Percentiles rank a stretch among this genome's conserved stretches.
These are phyloP conservation scores for Macaria notata DNA, from an alignment of 2,888 invertebrate genomes.

Conservation along the genomic window DNA sequence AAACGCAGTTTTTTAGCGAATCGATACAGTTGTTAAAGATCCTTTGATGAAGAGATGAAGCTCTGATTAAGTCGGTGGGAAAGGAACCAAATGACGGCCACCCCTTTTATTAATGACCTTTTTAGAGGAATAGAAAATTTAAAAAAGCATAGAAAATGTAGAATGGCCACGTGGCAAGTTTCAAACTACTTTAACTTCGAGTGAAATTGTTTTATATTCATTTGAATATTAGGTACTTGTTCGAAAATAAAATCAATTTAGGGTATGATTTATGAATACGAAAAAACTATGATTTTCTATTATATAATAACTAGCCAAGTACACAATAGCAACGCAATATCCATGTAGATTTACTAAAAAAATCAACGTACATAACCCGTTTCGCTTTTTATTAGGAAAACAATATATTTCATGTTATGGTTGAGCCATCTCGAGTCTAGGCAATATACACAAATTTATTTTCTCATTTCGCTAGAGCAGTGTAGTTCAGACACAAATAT, in stretches of 20 bases:
- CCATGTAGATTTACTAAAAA: no score
- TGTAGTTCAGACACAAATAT: neutral
- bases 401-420: constrained; percentile 6
- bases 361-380: neutral
- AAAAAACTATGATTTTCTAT: no score
- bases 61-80: constrained; percentile 19
- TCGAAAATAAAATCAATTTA: no score
- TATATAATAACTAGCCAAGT: no score
- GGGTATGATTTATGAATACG: no score
- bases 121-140: no score
- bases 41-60: constrained; percentile 22
- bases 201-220: no score
- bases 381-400: constrained; percentile 2
- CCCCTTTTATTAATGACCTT: constrained; percentile 4
- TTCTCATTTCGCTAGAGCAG: constrained; percentile 11
- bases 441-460: constrained; percentile 16
- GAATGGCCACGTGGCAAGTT: no score
- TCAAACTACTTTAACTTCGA: no score
- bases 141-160: no score
- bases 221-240: no score
- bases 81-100: constrained; percentile 7
- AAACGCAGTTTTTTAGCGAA: constrained; percentile 41
- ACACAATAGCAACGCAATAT: no score
- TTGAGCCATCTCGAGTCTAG: constrained; percentile 3
- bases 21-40: constrained; percentile 24